Evolutionary conservation across 2,797 vertebrate species (phyloP), one percentile per base, ranked within the genome.

Genomic region (Malacoraja senta): DNA sequence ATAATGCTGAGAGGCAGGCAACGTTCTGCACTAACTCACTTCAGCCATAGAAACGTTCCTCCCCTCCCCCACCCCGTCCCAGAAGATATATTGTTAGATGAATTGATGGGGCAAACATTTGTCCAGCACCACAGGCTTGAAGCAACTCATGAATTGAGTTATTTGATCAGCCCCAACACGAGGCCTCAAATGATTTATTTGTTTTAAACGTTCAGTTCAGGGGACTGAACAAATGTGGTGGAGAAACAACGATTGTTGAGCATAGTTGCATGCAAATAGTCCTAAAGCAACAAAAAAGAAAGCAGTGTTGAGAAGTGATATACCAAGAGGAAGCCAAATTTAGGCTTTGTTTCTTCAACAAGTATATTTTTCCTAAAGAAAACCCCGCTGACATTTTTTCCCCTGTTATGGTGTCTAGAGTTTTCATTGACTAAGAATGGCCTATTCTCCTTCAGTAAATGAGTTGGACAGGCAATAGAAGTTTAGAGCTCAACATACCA

Each of bases 21-120:
- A 63, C 88, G 93, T 93, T 84, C 93, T 68, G 61, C 93, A 93
- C 93, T 76, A 94, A 61, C 93, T 90, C 58, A 74, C 80, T 63
- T 91, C 81, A 93, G 84, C 93, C 93, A 93, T 93, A 93, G 94
- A 93, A 94, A 94, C 94, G 92, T 93, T 94, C 71, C 91, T 93
- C 93, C 63, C n/a, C 15, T 63, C 63, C n/a, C 4, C n/a, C 53
- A 2, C 53, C 9, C 53, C 1, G 29, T 13, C 26, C 53, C 58
- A 44, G 10, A 84, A 58, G 93, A 80, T 93, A 93, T 94, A 93
- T 93, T 93, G 72, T 93, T 86, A 12, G 93, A 93, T 61, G n/a
- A 79, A 84, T 93, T 93, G 93, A 90, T 93, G 86, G 88, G 93
- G 93, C 93, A 94, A 93, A 93, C 84, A 88, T 93, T 94, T 94